A percentile compares a stretch with the other conserved stretches of the same genome.
These are phyloP conservation scores for Sinohyriopsis cumingii DNA, from an alignment of 2,888 invertebrate genomes.

Conservation along the genomic window DNA sequence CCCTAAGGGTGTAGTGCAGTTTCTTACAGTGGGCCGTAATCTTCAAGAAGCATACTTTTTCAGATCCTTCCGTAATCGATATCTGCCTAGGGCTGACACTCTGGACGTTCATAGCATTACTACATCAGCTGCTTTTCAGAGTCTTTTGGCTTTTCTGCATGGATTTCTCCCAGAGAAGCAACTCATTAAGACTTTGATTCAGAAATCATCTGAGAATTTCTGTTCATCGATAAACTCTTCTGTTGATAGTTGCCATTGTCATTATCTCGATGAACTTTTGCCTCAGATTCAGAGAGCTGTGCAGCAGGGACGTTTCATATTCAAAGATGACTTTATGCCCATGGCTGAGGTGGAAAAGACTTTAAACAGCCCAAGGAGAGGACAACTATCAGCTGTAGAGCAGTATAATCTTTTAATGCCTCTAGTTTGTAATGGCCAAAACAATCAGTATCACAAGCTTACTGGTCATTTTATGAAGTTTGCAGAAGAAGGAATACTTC, in stretches of 20 bases:
- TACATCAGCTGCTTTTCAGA: slow-evolving; percentile 25
- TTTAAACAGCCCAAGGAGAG: slow-evolving; percentile 4
- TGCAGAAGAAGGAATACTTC: neutral
- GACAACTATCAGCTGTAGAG: slow-evolving; percentile 12
- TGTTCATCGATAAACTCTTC: slow-evolving; percentile 15
- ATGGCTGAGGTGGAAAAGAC: slow-evolving; percentile 6
- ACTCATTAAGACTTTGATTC: slow-evolving; percentile 31
- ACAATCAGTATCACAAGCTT: neutral
- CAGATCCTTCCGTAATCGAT: too few species aligned
- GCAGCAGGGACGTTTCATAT: slow-evolving; percentile 21
- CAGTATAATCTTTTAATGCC: slow-evolving; percentile 15
- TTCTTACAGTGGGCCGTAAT: too few species aligned
- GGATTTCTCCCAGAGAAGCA: slow-evolving; percentile 47
- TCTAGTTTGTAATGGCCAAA: neutral
- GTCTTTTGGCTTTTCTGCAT: slow-evolving; percentile 39
- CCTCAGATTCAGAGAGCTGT: slow-evolving; percentile 19
- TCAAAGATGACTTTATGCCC: slow-evolving; percentile 22
- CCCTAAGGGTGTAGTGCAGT: too few species aligned
- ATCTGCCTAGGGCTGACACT: too few species aligned
- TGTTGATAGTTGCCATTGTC: slow-evolving; percentile 21
- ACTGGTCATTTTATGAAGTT: slow-evolving; percentile 1
- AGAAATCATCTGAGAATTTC: slow-evolving; percentile 33
- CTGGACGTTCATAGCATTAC: too few species aligned
- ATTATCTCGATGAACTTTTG: slow-evolving; percentile 7
- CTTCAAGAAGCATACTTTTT: too few species aligned